Base-by-base conservation (phyloP, 2,797 vertebrate genomes). In the Poeciliopsis turneri region DNA sequence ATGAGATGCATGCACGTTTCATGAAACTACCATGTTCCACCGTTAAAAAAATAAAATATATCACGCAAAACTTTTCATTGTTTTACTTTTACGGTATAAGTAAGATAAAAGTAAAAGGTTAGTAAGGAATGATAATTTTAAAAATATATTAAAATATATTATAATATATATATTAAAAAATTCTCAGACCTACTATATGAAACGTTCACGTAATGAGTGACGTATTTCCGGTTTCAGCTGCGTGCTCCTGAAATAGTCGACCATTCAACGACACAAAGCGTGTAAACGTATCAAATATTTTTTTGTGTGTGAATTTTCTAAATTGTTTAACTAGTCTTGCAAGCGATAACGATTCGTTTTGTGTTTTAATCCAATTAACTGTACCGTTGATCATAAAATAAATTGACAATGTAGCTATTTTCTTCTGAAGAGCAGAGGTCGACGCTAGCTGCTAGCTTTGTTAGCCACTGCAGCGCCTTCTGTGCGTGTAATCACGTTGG, bases 401-500 rank as follows among this genome's bases (percentile, higher is more conserved):
- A 20, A 73, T 69, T 64, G 33, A 73, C 28, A 46, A 84, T 88
- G 82, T 81, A 81, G 71, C 20, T 72, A 5, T 49, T 3, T 28
- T 70, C 88, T 30, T 18, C 36, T 76, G 41, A 59, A 5, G 28
- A 64, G 33, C 80, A 53, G 69, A 79, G 76, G 57, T 78, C 75
- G 51, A 36, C 59, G 49, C 82, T 89, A 91, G 82, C 88, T 57
- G 72, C 79, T 93, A 92, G 90, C 87, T 53, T 39, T n/a, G 39
- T 59, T 82, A 87, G 87, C 81, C 49, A 1, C 16, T 70, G 23
- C 8, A 0, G 49, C 70, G 45, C 78, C 12, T 81, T 78, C 75
- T 88, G 77, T 90, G 77, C 82, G 74, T 85, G 88, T 86, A 79
- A 85, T 47, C 81, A 89, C 84, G 88, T 85, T 92, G 93, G 89